phyloP scores from a whole-genome alignment of 2,888 invertebrate genomes.

The Hermaeophaga mercurialis region DNA sequence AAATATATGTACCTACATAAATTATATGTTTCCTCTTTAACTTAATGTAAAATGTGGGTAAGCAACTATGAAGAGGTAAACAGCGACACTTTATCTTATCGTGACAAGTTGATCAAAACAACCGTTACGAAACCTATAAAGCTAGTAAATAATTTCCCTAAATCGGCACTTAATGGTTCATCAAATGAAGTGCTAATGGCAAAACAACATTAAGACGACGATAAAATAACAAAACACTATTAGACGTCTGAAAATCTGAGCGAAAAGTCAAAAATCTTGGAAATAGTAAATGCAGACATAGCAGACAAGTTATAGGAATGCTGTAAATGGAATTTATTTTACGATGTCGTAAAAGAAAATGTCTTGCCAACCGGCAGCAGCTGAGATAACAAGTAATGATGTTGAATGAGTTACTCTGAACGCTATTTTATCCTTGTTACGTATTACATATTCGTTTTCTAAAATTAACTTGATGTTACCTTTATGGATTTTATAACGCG shows the following conservation, averaged over 20 bases:
- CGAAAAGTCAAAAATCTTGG: conserved; percentile 33
- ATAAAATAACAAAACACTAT: conserved; percentile 30
- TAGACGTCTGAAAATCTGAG: conserved; percentile 29
- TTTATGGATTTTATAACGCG: too few species aligned
- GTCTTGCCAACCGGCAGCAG: conserved; percentile 41
- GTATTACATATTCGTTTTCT: conserved; percentile 10
- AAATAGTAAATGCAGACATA: conserved; percentile 31
- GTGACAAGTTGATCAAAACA: conserved; percentile 30
- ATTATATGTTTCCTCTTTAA: neutral
- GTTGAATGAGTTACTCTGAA: conserved; percentile 34
- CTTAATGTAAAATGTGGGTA: neutral
- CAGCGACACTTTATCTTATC: conserved; percentile 7
- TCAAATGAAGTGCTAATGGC: conserved; percentile 34
- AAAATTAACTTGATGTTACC: neutral
- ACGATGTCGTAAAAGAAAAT: conserved; percentile 43
- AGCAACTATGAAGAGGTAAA: neutral
- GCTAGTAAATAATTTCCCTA: conserved; percentile 28
- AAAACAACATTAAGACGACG: conserved; percentile 32
- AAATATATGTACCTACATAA: too few species aligned
- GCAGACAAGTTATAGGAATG: conserved; percentile 33
- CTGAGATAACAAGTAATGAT: conserved; percentile 43
- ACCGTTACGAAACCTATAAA: conserved; percentile 24
- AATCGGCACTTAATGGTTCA: conserved; percentile 23
- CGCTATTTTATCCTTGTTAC: conserved; percentile 26
- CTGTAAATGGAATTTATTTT: conserved; percentile 41